These are phyloP conservation scores for Allacma fusca DNA, from an alignment of 2,888 invertebrate genomes.

Conservation along the genomic window DNA sequence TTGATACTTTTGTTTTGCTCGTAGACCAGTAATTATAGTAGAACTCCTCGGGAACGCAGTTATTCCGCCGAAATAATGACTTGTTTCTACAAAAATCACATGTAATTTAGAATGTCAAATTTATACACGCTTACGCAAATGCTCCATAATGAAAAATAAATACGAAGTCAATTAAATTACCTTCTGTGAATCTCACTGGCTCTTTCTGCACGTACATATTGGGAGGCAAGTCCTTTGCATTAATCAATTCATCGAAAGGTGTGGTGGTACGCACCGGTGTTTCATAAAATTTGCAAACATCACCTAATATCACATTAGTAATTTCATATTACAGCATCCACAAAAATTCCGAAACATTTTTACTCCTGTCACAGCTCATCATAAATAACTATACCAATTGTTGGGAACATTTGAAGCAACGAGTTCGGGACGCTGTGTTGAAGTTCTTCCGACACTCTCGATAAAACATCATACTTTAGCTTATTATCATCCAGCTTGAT, in stretches of 20 bases:
- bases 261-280: constrained; percentile 75
- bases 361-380: too few relatives aligned
- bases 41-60: constrained; percentile 87
- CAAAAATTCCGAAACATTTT: too few relatives aligned
- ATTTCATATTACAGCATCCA: too few relatives aligned
- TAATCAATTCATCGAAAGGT: constrained; percentile 77
- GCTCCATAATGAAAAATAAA: background rate
- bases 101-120: too few relatives aligned
- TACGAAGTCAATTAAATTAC: constrained; percentile 64
- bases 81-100: constrained; percentile 71
- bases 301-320: constrained; percentile 68
- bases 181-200: constrained; percentile 83
- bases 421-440: constrained; percentile 84
- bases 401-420: constrained; percentile 76
- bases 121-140: background rate
- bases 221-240: constrained; percentile 74
- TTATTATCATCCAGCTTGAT: constrained; percentile 64
- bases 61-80: constrained; percentile 76
- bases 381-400: constrained; percentile 68
- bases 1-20: constrained; percentile 81
- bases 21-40: constrained; percentile 83
- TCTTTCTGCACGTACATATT: constrained; percentile 87
- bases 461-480: constrained; percentile 75
- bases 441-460: constrained; percentile 75
- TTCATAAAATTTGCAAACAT: constrained; percentile 76